Evolutionary conservation across 1,140 invertebrate species (phyloP).

Genomic region (Drosophila insularis): DNA sequence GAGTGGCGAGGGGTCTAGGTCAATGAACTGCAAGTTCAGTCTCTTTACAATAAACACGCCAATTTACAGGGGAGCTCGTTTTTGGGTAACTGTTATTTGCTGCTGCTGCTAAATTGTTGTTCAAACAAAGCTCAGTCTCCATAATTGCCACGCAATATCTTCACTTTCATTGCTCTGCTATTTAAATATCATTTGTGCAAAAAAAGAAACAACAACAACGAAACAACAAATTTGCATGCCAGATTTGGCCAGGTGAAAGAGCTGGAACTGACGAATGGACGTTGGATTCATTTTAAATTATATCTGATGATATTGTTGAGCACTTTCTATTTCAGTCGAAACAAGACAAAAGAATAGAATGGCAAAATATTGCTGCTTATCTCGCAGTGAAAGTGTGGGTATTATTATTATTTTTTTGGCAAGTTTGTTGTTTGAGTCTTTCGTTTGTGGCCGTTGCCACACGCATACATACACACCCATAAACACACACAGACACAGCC

Average conservation of each 20-base stretch:
- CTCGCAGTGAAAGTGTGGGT: constrained; percentile 61
- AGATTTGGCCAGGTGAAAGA: constrained; percentile 47
- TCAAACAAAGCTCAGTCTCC: constrained; percentile 42
- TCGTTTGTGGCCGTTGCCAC: constrained; percentile 36
- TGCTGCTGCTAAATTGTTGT: constrained; percentile 27
- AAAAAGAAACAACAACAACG: constrained; percentile 2
- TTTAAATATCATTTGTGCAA: constrained; percentile 32
- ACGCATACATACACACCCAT: not conserved
- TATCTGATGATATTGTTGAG: constrained; percentile 34
- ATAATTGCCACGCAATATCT: constrained; percentile 60
- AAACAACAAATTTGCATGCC: constrained; percentile 50
- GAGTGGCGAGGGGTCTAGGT: constrained; percentile 28
- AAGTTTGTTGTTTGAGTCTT: constrained; percentile 64
- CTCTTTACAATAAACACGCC: constrained; percentile 56
- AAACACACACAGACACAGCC: constrained; percentile 15
- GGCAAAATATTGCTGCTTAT: constrained; percentile 33
- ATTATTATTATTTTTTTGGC: constrained; percentile 6
- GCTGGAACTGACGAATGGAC: not conserved
- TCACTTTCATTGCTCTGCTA: constrained; percentile 48
- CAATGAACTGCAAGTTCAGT: constrained; percentile 46
- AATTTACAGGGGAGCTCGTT: constrained; percentile 50
- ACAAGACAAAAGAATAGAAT: constrained; percentile 73
- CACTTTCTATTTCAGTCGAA: constrained; percentile 69
- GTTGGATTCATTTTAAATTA: constrained; percentile 39
- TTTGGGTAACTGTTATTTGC: constrained; percentile 39